These are phyloP conservation scores for Calameuta filiformis DNA, from an alignment of 2,888 invertebrate species.

Conservation along the genomic window DNA sequence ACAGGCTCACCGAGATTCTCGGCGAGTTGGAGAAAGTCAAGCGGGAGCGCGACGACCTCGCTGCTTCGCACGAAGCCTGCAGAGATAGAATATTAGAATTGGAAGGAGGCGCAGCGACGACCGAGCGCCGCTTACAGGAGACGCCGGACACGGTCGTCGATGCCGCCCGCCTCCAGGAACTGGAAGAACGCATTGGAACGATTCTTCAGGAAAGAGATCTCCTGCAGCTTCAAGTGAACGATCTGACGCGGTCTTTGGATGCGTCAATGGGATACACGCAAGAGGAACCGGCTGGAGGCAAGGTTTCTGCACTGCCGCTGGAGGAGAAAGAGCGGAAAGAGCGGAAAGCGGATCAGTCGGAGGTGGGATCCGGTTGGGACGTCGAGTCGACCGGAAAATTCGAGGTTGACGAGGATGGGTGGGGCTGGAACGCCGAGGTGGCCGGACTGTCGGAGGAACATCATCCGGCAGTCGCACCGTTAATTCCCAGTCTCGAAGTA, in stretches of 20 bases:
- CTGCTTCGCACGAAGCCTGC: constrained; percentile 31
- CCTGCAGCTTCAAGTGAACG: constrained; percentile 47
- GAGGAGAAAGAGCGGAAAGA: background rate
- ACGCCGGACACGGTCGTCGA: background rate
- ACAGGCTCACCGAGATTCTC: constrained; percentile 13
- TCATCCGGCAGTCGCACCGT: constrained; percentile 34
- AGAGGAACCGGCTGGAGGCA: no score
- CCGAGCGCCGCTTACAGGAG: no score
- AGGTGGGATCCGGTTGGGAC: constrained; percentile 68
- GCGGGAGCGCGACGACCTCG: constrained; percentile 36
- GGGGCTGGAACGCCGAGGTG: constrained; percentile 73
- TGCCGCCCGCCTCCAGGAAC: constrained; percentile 30
- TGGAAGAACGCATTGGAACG: constrained; percentile 35
- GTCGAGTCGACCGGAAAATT: constrained; percentile 45
- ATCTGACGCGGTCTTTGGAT: constrained; percentile 38
- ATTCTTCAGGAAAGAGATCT: constrained; percentile 42
- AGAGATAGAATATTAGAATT: constrained; percentile 36
- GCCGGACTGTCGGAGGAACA: constrained; percentile 68
- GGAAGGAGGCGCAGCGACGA: constrained; percentile 33
- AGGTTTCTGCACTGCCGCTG: background rate
- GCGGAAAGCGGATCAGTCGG: constrained; percentile 44
- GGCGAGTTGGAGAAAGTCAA: constrained; percentile 13
- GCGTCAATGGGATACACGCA: constrained; percentile 29
- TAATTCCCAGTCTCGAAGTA: constrained; percentile 43
- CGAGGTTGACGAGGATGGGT: constrained; percentile 70